Conservation (phyloP, 2,888 invertebrate species). For the Zhengitettix transpicula region DNA sequence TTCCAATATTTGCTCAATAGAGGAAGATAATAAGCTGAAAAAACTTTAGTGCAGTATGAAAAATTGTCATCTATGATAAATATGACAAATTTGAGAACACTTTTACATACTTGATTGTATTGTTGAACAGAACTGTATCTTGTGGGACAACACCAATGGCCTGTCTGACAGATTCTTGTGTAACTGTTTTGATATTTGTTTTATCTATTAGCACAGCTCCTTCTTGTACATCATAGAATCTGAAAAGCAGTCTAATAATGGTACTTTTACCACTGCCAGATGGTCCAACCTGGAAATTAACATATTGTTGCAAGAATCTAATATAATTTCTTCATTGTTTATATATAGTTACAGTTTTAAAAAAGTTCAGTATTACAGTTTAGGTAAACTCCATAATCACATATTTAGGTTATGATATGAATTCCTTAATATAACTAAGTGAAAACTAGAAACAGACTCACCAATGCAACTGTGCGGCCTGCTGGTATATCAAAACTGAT, state of each 20-base stretch:
- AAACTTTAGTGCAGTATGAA: too few relatives aligned
- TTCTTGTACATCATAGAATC: constrained; percentile 86
- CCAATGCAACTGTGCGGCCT: constrained; percentile 72
- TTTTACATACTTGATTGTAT: constrained; percentile 52
- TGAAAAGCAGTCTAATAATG: constrained; percentile 81
- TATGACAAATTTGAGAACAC: too few relatives aligned
- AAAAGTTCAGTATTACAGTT: not conserved
- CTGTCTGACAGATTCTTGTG: constrained; percentile 65
- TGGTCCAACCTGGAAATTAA: constrained; percentile 53
- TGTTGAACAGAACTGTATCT: constrained; percentile 90
- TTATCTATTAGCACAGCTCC: constrained; percentile 80
- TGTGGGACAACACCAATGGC: constrained; percentile 92
- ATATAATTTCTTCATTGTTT: not conserved
- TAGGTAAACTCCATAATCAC: not conserved
- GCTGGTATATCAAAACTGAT: constrained; percentile 62
- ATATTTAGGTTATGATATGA: not conserved
- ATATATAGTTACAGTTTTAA: not conserved
- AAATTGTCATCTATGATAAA: too few relatives aligned
- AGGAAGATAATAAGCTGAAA: too few relatives aligned
- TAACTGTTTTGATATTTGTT: constrained; percentile 73
- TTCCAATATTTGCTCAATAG: too few relatives aligned
- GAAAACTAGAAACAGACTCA: constrained; percentile 23
- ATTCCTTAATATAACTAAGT: too few relatives aligned
- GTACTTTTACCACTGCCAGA: constrained; percentile 93
- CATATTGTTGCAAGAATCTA: not conserved